Evolutionary conservation across 35 echinoderm and acorn worm genomes (phyloP), one percentile per base, ranked within the genome.

Genomic region (Diadema setosum): DNA sequence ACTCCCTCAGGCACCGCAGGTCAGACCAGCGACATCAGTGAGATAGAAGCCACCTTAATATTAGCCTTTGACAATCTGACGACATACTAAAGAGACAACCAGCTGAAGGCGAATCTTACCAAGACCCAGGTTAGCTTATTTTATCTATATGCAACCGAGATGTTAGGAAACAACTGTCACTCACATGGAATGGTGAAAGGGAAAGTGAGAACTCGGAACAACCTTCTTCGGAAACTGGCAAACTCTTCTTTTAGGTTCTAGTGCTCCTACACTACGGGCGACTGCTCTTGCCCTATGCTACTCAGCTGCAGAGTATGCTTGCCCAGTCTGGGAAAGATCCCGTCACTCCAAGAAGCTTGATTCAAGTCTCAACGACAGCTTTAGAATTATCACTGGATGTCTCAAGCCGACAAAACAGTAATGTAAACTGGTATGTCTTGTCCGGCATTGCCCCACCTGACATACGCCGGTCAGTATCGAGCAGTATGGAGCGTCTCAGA

Each of bases 41-140:
- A 55, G 21, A 55, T 55, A 55, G 2, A 55, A n/a, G 49, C 21
- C 49, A 55, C 49, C 49, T n/a, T 55, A 1, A 55, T n/a, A 55
- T 55, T n/a, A 55, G 49, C 49, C 49, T n/a, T 55, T 16, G 12
- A 55, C 49, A 55, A 55, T 55, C 49, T 55, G 49, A 55, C 49
- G 49, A 55, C 21, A 55, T 55, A 55, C 49, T n/a, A 55, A 12
- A 55, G 49, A n/a, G 49, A 55, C 2, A 55, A 55, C 49, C 49
- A 55, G 49, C 49, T 55, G 2, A 55, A 55, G 21, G 49, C 49
- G 21, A 55, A 55, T n/a, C 49, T n/a, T 55, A 55, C 49, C 49
- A 85, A 85, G 83, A 85, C 83, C 33, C 57, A 85, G 56, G 6
- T 85, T 33, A 65, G 83, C 60, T 18, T 42, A 36, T 85, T 85